Percentiles rank a stretch among this genome's conserved stretches.
Conservation (phyloP, 2,113 vertebrate species). For the Tragelaphus imberbis region DNA sequence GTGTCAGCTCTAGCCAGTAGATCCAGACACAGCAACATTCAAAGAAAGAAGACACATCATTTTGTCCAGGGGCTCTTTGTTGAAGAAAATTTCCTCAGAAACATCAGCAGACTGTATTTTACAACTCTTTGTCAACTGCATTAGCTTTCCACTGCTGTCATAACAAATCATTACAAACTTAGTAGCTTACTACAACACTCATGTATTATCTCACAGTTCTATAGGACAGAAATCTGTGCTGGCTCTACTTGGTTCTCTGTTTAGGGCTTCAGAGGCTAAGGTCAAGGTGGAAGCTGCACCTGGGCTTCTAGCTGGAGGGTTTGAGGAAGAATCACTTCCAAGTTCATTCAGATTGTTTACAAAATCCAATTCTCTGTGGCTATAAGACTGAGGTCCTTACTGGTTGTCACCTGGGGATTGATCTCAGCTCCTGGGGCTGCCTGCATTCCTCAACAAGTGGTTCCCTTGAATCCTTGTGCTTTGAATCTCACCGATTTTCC, state of each 20-base stretch:
- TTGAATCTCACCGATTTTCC: not conserved
- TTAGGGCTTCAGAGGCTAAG: not conserved
- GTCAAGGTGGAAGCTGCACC: not conserved
- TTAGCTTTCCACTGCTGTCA: not conserved
- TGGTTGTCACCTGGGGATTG: not conserved
- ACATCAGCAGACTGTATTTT: not conserved
- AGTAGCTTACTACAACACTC: not conserved
- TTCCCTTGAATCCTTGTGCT: not conserved
- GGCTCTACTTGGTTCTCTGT: not conserved
- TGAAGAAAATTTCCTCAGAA: slow-evolving; percentile 5
- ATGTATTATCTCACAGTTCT: not conserved
- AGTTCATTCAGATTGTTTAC: not conserved
- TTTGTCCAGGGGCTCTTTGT: not conserved
- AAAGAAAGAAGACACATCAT: not conserved
- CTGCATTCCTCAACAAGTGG: not conserved
- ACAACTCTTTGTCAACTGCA: not conserved
- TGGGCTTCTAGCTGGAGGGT: not conserved
- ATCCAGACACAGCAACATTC: not conserved
- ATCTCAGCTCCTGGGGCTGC: not conserved
- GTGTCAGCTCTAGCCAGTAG: not conserved
- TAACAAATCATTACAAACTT: not conserved
- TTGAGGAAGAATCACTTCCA: not conserved
- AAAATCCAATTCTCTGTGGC: not conserved
- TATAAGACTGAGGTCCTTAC: not conserved
- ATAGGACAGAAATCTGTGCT: not conserved